Evolutionary conservation across 1,140 invertebrate species (phyloP).

Genomic region (Penaeus vannamei): DNA sequence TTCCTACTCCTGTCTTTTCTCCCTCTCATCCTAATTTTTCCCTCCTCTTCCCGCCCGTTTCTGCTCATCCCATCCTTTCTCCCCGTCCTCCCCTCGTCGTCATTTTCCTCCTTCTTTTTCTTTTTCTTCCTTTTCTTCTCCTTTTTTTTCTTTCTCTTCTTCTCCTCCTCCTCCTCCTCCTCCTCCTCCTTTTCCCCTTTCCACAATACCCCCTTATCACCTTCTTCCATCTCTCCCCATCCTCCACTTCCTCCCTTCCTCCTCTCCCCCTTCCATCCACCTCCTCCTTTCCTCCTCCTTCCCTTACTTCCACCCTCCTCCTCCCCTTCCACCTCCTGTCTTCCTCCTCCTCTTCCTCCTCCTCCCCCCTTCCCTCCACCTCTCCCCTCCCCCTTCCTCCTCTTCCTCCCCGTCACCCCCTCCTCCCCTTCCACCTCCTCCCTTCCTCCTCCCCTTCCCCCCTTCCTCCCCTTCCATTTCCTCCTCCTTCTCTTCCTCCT

Average conservation of each 20-base stretch:
- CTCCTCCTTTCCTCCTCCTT: background rate
- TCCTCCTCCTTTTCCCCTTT: background rate
- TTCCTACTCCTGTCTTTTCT: no score
- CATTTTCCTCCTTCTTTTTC: background rate
- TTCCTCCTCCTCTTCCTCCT: no score
- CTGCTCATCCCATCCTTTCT: background rate
- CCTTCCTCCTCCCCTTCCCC: no score
- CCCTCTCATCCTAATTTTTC: background rate
- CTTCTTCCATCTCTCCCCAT: background rate
- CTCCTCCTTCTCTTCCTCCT: no score
- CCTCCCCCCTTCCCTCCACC: no score
- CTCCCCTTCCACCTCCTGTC: background rate
- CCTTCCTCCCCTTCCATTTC: no score
- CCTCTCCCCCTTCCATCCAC: background rate
- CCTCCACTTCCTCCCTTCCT: background rate
- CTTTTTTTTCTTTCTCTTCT: background rate
- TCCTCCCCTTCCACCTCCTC: no score
- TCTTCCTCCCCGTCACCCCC: no score
- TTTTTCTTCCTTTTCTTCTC: background rate
- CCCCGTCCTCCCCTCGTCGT: background rate
- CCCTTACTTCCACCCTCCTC: background rate
- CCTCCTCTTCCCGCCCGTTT: no score
- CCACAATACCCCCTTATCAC: background rate
- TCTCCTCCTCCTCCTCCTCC: background rate
- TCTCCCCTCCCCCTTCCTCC: no score